Conservation (phyloP, 2,113 vertebrate genomes). For the Silurus glanis region DNA sequence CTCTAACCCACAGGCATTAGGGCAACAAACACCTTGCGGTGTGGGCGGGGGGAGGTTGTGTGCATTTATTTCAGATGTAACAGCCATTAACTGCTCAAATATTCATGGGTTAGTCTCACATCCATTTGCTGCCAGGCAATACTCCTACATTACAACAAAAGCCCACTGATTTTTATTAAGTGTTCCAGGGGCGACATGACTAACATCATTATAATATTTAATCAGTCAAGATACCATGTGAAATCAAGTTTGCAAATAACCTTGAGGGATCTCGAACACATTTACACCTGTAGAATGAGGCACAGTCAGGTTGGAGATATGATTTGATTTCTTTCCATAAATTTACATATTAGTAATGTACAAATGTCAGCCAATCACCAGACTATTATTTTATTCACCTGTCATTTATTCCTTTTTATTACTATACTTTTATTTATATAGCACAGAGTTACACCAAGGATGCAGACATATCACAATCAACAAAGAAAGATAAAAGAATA, state of each 20-base stretch:
- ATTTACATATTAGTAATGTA: slow-evolving; percentile 14
- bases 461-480: not conserved
- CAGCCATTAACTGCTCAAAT: slow-evolving; percentile 40
- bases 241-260: slow-evolving; percentile 26
- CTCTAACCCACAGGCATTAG: slow-evolving; percentile 50
- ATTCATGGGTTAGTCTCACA: slow-evolving; percentile 53
- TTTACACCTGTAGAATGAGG: slow-evolving; percentile 3
- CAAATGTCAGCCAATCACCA: not conserved
- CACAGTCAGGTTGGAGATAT: not conserved
- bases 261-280: slow-evolving; percentile 14
- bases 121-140: slow-evolving; percentile 66
- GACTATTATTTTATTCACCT: no score
- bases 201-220: slow-evolving; percentile 47
- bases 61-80: slow-evolving; percentile 50
- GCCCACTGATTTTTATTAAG: slow-evolving; percentile 48
- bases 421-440: not conserved
- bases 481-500: not conserved
- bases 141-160: slow-evolving; percentile 58
- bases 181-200: slow-evolving; percentile 47
- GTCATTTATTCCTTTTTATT: not conserved
- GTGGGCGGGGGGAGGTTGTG: slow-evolving; percentile 20
- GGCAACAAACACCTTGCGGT: slow-evolving; percentile 27
- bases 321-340: not conserved
- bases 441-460: not conserved
- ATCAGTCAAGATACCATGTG: slow-evolving; percentile 42